Conservation (phyloP, 1,140 invertebrate species). For the Bombus sylvicola region DNA sequence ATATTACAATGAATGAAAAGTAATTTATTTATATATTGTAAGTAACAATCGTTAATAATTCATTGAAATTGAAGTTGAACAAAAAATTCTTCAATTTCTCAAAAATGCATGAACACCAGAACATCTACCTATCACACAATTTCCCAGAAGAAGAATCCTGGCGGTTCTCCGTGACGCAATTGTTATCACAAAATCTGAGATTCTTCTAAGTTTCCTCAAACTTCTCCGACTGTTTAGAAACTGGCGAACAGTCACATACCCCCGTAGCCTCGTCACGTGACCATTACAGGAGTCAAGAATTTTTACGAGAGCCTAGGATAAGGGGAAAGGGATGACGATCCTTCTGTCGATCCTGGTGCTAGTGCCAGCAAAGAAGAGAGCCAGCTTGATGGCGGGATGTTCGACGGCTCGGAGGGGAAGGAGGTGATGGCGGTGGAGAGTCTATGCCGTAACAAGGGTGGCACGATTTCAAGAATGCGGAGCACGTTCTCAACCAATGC, state of each 20-base stretch:
- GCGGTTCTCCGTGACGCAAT: too few relatives aligned
- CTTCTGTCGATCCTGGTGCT: constrained; percentile 48
- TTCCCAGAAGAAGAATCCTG: too few relatives aligned
- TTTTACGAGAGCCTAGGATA: constrained; percentile 63
- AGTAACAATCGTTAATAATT: too few relatives aligned
- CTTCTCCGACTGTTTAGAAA: background rate
- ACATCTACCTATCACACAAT: too few relatives aligned
- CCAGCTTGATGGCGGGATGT: constrained; percentile 47
- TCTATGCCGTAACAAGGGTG: constrained; percentile 78
- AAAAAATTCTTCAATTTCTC: too few relatives aligned
- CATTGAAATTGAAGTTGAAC: too few relatives aligned
- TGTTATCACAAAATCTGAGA: too few relatives aligned
- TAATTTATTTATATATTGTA: background rate
- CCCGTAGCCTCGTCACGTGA: constrained; percentile 26
- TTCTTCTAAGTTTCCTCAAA: too few relatives aligned
- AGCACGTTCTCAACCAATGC: constrained; percentile 83
- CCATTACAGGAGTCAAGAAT: constrained; percentile 77
- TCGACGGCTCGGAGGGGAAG: background rate
- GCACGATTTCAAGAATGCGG: constrained; percentile 81
- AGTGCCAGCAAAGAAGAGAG: constrained; percentile 57
- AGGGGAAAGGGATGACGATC: constrained; percentile 55
- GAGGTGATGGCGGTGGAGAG: constrained; percentile 53
- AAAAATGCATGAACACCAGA: too few relatives aligned
- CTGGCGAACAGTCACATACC: too few relatives aligned
- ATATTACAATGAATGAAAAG: background rate